Evolutionary conservation across 2,113 vertebrate species (phyloP), one percentile per base, ranked within the genome.

Genomic region (Turnix velox): DNA sequence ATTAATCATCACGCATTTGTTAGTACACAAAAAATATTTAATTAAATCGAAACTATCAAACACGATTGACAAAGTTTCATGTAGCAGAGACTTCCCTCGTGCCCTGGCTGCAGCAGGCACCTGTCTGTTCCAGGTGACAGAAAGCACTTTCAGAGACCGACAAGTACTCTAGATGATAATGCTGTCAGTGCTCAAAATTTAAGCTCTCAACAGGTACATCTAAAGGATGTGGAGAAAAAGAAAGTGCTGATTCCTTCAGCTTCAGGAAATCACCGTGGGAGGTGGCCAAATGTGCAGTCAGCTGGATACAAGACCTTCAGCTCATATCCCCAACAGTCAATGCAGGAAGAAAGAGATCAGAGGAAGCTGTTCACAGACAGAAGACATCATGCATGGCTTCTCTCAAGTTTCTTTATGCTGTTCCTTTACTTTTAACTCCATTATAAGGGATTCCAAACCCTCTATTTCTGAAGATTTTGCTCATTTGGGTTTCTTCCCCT

Each of bases 401-500:
- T 18, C 11, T 14, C 31, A 78, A 58, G 37, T 57, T 92, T 59
- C 74, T 71, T 85, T 51, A 63, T 18, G 74, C 30, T 46, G 39
- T 43, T 91, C 30, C 57, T 84, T 84, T 82, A n/a, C 33, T 84
- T 45, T 57, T 68, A 37, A 63, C 28, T 88, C 69, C 54, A 63
- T 19, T 57, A 43, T 31, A 58, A 81, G 13, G 35, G 63, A 84
- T 48, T 67, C 69, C 54, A 89, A 79, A 59, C 5, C 27, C 23
- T 59, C 61, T 71, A 0, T 48, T 63, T 77, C 52, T 57, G 43
- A 58, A 68, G 11, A 19, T 40, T 54, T 87, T 57, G 82, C 18
- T 95, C 39, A 25, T 93, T 92, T 35, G 93, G 97, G 45, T 80
- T 97, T 94, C 96, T 98, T 59, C 97, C 98, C 65, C 97, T 97